Percentiles rank a stretch among this genome's conserved stretches.
phyloP scores from a whole-genome alignment of 2,113 vertebrate species.

The Mus pahari region DNA sequence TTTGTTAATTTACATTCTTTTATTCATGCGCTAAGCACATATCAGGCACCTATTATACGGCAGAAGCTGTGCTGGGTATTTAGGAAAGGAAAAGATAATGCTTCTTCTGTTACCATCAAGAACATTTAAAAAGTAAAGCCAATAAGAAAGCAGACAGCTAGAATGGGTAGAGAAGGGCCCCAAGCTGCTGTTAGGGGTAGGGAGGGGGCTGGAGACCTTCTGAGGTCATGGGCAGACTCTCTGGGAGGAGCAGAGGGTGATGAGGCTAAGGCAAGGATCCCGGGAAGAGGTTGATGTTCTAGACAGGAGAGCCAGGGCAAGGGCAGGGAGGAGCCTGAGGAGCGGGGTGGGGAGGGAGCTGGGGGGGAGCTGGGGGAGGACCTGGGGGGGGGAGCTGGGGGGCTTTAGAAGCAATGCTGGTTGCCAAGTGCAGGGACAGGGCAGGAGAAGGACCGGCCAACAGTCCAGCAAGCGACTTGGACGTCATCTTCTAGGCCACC shows the following conservation, averaged over 20 bases:
- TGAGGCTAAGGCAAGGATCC: not conserved
- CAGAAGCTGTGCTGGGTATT: not conserved
- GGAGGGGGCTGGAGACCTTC: not conserved
- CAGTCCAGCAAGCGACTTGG: not conserved
- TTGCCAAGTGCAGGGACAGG: not conserved
- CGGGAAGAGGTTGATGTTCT: not conserved
- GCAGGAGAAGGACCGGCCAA: not conserved
- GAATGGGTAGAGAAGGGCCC: not conserved
- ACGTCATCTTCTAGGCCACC: not conserved
- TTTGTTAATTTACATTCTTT: not conserved
- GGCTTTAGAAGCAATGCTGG: not conserved
- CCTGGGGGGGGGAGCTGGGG: not conserved
- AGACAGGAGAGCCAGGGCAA: not conserved
- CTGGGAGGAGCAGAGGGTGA: not conserved
- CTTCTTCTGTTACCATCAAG: not conserved
- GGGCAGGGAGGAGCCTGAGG: not conserved
- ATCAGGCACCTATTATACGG: not conserved
- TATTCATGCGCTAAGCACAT: not conserved
- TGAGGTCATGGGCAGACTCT: not conserved
- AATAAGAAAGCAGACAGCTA: not conserved
- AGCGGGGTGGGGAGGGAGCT: fast-evolving
- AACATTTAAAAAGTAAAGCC: not conserved
- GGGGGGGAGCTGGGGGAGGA: not conserved
- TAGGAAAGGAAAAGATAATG: not conserved
- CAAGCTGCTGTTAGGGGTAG: not conserved